phyloP scores from a whole-genome alignment of 2,113 vertebrate species.

The Andinoacara biseriatus region DNA sequence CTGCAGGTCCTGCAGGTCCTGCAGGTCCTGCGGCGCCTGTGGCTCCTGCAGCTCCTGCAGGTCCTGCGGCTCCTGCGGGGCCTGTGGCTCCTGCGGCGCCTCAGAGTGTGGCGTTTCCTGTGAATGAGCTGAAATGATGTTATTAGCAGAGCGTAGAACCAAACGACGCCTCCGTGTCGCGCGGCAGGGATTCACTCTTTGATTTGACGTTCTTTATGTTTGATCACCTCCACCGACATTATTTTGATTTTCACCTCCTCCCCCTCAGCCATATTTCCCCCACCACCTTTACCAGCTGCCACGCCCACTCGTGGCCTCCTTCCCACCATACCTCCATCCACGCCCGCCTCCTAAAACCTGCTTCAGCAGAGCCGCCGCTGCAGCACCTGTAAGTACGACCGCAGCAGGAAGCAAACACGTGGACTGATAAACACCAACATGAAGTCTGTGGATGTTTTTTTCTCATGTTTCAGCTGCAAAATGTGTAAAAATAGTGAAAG shows the following conservation, averaged over 20 bases:
- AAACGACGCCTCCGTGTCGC: background rate
- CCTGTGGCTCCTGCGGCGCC: no score
- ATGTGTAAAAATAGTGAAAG: background rate
- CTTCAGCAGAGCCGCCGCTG: constrained; percentile 82
- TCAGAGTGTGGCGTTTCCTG: no score
- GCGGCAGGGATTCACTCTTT: background rate
- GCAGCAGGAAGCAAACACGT: background rate
- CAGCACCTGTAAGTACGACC: constrained; percentile 89
- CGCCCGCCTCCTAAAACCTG: constrained; percentile 86
- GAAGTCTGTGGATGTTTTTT: background rate
- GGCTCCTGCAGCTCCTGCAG: no score
- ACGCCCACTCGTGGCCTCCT: constrained; percentile 88
- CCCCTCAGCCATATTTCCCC: constrained; percentile 98
- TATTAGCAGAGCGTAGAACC: no score
- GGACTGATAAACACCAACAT: background rate
- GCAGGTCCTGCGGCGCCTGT: no score
- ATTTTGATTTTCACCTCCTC: constrained; percentile 75
- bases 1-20: no score
- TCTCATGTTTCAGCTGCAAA: background rate
- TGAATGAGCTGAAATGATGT: background rate
- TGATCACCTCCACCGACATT: constrained; percentile 38
- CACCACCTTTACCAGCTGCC: constrained; percentile 94
- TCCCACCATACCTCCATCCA: constrained; percentile 79
- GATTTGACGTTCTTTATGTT: background rate
- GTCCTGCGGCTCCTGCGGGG: no score